Conservation (phyloP, 2,888 invertebrate genomes). For the Hirudinaria manillensis region DNA sequence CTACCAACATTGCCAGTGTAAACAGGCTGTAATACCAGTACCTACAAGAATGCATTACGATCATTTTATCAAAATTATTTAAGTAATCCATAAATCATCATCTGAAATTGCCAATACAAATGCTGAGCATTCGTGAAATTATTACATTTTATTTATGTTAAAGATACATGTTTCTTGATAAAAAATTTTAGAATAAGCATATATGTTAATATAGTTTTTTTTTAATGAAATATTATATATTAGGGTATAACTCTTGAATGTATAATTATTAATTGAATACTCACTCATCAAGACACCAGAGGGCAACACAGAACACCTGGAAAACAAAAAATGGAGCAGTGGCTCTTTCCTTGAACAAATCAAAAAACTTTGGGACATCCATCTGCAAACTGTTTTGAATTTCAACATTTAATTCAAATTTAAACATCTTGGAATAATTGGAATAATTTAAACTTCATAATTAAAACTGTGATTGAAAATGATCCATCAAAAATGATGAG, state of each 20-base stretch:
- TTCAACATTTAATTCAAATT: not conserved
- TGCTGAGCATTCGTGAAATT: no score
- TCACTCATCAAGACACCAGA: constrained; percentile 93
- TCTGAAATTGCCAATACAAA: no score
- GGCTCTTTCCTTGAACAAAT: constrained; percentile 91
- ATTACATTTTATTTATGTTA: no score
- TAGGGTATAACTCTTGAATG: no score
- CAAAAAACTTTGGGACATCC: constrained; percentile 91
- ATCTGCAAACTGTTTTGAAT: constrained; percentile 62
- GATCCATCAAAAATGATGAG: not conserved
- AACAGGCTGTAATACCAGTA: constrained; percentile 96
- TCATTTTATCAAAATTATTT: no score
- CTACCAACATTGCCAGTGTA: constrained; percentile 86
- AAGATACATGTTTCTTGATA: no score
- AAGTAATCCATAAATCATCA: no score
- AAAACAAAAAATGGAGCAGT: constrained; percentile 99
- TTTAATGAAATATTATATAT: no score
- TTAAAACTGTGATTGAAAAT: not conserved
- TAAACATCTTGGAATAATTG: not conserved
- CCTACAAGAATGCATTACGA: not conserved
- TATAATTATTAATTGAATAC: not conserved
- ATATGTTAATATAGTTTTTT: no score
- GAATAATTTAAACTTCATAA: not conserved
- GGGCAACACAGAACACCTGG: constrained; percentile 95
- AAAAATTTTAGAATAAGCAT: no score